A percentile compares a stretch with the other conserved stretches of the same genome.
phyloP scores from a whole-genome alignment of 1,140 invertebrate genomes.

The Oncopodura yosiiana region DNA sequence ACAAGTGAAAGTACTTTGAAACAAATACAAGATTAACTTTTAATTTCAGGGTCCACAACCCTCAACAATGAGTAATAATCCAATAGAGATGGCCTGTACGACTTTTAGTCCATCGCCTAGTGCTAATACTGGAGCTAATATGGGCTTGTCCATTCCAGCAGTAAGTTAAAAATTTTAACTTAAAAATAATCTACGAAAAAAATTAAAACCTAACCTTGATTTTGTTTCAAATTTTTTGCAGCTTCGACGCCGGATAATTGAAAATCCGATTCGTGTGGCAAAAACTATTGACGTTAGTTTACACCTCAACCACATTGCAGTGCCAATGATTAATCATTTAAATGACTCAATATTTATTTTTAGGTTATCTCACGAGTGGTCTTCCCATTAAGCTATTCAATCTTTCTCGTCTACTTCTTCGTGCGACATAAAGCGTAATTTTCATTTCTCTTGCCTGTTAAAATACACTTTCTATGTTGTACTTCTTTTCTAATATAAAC shows the following conservation, averaged over 20 bases:
- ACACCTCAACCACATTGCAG: too few relatives aligned
- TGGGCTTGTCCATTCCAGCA: conserved; percentile 23
- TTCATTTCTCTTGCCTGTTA: too few relatives aligned
- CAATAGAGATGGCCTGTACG: conserved; percentile 32
- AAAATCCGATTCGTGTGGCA: conserved; percentile 79
- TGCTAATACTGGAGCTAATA: conserved; percentile 24
- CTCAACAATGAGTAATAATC: conserved; percentile 20
- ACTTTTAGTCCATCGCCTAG: conserved; percentile 29
- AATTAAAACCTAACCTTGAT: conserved; percentile 2
- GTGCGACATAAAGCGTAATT: conserved; percentile 71
- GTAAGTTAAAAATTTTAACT: neutral
- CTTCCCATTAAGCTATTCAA: conserved; percentile 78
- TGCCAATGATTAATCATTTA: too few relatives aligned
- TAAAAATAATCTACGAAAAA: neutral
- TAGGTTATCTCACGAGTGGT: conserved; percentile 83
- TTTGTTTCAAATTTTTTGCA: conserved; percentile 4
- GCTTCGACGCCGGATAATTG: conserved; percentile 74
- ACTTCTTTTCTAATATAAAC: too few relatives aligned
- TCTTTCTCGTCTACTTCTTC: conserved; percentile 88
- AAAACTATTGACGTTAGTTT: conserved; percentile 90
- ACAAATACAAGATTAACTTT: too few relatives aligned
- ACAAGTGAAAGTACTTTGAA: too few relatives aligned
- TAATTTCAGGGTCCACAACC: conserved; percentile 8
- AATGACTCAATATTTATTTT: too few relatives aligned
- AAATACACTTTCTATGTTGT: too few relatives aligned